Percentiles rank a stretch among this genome's conserved stretches.
phyloP scores from a whole-genome alignment of 2,113 vertebrate species.

The Heloderma charlesbogerti region DNA sequence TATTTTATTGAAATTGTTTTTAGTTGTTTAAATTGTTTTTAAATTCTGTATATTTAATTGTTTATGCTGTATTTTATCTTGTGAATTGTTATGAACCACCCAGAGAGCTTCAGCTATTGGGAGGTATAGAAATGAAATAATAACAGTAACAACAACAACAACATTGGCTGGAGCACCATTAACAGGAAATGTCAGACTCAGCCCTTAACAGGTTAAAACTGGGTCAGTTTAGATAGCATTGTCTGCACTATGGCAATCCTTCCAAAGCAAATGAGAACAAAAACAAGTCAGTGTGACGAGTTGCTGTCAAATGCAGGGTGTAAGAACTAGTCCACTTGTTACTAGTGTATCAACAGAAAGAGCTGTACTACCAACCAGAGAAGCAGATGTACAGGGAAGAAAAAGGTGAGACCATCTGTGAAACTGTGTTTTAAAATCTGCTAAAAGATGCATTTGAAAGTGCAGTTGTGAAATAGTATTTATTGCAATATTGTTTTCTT shows the following conservation, averaged over 20 bases:
- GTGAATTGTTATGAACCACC: background rate
- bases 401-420: background rate
- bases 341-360: background rate
- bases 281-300: no score
- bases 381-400: background rate
- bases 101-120: no score
- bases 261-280: slow-evolving; percentile 31
- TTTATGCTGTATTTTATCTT: no score
- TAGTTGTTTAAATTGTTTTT: no score
- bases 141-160: no score
- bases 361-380: slow-evolving; percentile 2
- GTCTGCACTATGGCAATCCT: slow-evolving; percentile 13
- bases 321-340: background rate
- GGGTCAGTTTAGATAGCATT: background rate
- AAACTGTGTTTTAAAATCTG: slow-evolving; percentile 15
- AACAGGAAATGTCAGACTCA: background rate
- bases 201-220: background rate
- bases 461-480: background rate
- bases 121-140: no score
- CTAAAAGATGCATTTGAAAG: slow-evolving; percentile 12
- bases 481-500: background rate
- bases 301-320: background rate
- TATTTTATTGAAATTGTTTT: no score
- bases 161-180: no score
- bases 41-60: no score